Base-by-base conservation (phyloP, 2,888 invertebrate species). In the Caenorhabditis sulstoni region DNA sequence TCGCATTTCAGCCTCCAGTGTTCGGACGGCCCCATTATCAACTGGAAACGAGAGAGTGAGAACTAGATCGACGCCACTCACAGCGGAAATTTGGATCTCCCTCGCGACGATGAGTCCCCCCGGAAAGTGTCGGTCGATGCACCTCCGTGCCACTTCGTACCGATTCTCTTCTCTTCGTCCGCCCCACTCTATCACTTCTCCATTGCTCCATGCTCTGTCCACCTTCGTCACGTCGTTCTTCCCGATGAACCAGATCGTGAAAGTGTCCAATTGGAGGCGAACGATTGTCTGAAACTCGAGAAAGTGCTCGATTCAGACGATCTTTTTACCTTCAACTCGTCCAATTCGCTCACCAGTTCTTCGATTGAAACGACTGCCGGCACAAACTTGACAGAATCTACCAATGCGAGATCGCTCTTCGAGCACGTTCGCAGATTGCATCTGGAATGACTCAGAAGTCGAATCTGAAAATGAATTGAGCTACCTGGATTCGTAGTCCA, bases 181-280 rank as follows among this genome's bases (percentile, higher is more conserved):
- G 52, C 59, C 52, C 23, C n/a, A 29, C 5, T 68, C 68, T 2
- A 52, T n/a, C 4, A 68, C 7, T 18, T 68, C 52, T n/a, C 41
- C 52, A 39, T 67, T 18, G 5, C 16, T 52, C 59, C 59, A 68
- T 22, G 59, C 52, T 45, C 59, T 52, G 52, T 68, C 68, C 52
- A 68, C 50, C 52, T 49, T 37, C 35, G 68, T 68, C n/a, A 68
- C 44, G 35, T 68, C 45, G 20, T 52, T 49, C 39, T 52, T 68
- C 35, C 68, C 68, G 35, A 59, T 59, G 52, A 68, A 68, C 68
- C 68, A 68, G n/a, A 68, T 53, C 23, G 52, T 52, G 18, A 68
- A 68, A 14, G 59, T 20, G 45, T 68, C 68, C 3, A 68, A 44
- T 5, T 58, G 20, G 1, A 49, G 14, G 12, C 67, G 67, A 9